These are phyloP conservation scores for Drosophila mayri DNA, from an alignment of 1,140 invertebrate species.

Conservation along the genomic window DNA sequence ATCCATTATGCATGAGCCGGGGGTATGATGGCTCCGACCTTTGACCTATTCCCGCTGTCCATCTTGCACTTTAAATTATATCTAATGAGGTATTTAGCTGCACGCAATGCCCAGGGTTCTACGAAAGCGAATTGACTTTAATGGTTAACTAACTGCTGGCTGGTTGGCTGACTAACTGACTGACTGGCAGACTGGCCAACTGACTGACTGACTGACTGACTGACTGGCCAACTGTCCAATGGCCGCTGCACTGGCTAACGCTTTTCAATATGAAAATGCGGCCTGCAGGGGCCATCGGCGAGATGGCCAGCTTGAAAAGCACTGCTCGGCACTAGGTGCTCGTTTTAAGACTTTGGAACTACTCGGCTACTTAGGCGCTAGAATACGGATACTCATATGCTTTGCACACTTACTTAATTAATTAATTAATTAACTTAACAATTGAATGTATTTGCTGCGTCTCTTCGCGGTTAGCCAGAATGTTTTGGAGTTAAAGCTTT, in stretches of 20 bases:
- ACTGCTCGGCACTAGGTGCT: constrained; percentile 64
- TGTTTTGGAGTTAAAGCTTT: constrained; percentile 75
- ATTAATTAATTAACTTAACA: constrained; percentile 73
- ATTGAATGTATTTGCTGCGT: constrained; percentile 71
- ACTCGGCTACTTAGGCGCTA: constrained; percentile 45
- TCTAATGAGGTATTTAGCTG: constrained; percentile 83
- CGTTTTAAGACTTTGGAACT: constrained; percentile 22
- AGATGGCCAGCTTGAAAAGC: constrained; percentile 36
- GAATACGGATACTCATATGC: constrained; percentile 66
- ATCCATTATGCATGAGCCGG: constrained; percentile 43
- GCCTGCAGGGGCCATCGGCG: constrained; percentile 38
- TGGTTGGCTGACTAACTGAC: constrained; percentile 30
- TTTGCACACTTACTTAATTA: constrained; percentile 76
- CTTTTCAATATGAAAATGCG: constrained; percentile 80
- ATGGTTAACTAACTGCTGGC: constrained; percentile 42
- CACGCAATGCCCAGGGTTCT: constrained; percentile 66
- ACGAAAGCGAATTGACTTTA: constrained; percentile 68
- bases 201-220: constrained; percentile 14
- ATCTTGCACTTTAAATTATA: constrained; percentile 67
- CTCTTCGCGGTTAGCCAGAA: constrained; percentile 59
- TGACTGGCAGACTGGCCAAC: constrained; percentile 16
- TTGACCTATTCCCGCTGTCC: constrained; percentile 32
- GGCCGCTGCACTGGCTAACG: constrained; percentile 52
- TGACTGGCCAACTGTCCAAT: constrained; percentile 13
- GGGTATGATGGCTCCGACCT: constrained; percentile 24